Evolutionary conservation across 1,140 invertebrate genomes (phyloP), one percentile per base, ranked within the genome.

Genomic region (Cotesia typhae): DNA sequence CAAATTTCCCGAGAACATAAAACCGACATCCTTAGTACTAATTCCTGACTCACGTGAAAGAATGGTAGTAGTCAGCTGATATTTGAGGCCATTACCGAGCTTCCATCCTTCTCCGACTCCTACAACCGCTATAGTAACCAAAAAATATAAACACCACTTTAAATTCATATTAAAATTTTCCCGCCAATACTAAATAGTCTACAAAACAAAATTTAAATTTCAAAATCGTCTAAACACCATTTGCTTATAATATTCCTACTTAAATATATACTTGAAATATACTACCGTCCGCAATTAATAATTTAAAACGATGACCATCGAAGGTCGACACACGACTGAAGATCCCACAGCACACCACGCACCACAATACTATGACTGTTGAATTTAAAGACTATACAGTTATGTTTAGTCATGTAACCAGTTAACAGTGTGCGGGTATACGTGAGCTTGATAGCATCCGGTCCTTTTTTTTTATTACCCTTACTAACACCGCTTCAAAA

Each of bases 1-100:
- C 1, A 91, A 78, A 65, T 85, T 82, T 35, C 84, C 86, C 41
- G 86, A 83, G 36, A 90, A 74, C 73, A 87, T 86, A 78, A 90
- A 91, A 9, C 91, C 91, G 47, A 91, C 90, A 73, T 91, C 88
- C 70, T 88, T 90, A 2, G 75, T 76, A n/a, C 74, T 17, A 17
- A 80, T 59, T 64, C 78, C 79, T 53, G 81, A 82, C 77, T 90
- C 89, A 76, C 88, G 88, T 52, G 90, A 83, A 14, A 90, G 76
- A 55, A 89, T 83, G 3, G 86, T 88, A 2, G 86, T 88, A 35
- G 82, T 83, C 47, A 89, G 79, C 12, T 82, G 77, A 73, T 90
- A 91, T 3, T 75, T 81, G n/a, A 80, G 35, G 2, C 81, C 80
- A 57, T 71, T 81, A 53, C 82, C 86, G 53, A 78, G 47, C 9